These are phyloP conservation scores for Scalopus aquaticus DNA, from an alignment of 2,113 vertebrate species.

Conservation along the genomic window DNA sequence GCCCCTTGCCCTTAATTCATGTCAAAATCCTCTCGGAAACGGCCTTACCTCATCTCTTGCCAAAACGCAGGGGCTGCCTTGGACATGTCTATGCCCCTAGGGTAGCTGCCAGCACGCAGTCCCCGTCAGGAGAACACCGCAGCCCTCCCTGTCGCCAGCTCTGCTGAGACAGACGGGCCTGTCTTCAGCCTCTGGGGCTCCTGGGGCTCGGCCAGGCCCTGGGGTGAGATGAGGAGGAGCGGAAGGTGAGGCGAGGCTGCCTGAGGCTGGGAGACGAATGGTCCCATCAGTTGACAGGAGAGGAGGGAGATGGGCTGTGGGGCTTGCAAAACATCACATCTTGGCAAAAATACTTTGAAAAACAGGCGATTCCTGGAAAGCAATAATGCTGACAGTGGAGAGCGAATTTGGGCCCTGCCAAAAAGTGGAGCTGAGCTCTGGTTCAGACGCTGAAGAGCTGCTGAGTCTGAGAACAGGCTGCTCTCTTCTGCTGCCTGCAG, in stretches of 20 bases:
- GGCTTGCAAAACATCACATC: slow-evolving; percentile 71
- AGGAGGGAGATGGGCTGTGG: slow-evolving; percentile 49
- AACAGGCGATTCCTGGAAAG: slow-evolving; percentile 80
- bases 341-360: slow-evolving; percentile 75
- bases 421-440: background rate
- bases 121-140: background rate
- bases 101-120: background rate
- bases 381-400: slow-evolving; percentile 67
- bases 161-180: slow-evolving; percentile 46
- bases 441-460: background rate
- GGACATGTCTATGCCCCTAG: background rate
- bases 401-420: background rate
- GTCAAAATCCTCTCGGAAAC: background rate
- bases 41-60: background rate
- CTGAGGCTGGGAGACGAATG: slow-evolving; percentile 30
- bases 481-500: background rate
- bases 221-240: slow-evolving; percentile 7
- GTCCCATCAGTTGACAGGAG: slow-evolving; percentile 50
- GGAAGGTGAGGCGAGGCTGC: background rate
- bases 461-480: background rate
- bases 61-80: background rate
- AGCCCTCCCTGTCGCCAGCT: background rate
- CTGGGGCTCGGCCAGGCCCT: slow-evolving; percentile 48
- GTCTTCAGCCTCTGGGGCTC: slow-evolving; percentile 32
- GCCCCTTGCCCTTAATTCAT: slow-evolving; percentile 36